Evolutionary conservation across 2,113 vertebrate genomes (phyloP).

Genomic region (Gavialis gangeticus): DNA sequence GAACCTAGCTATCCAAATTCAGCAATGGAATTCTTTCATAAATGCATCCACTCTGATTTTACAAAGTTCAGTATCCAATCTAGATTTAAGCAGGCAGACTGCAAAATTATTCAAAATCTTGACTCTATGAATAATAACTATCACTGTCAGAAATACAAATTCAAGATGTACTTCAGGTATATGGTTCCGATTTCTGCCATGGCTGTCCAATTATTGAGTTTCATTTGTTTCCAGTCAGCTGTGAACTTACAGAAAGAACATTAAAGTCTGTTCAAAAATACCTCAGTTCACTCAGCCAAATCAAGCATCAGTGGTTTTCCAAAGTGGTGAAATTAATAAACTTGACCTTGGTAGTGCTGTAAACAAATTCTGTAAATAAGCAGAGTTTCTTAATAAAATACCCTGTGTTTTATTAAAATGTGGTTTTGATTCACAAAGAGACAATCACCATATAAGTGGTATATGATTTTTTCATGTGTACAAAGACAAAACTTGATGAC

Average conservation of each 20-base stretch:
- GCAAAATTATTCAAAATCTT: constrained; percentile 23
- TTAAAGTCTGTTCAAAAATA: constrained; percentile 42
- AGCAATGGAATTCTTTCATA: neutral
- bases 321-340: constrained; percentile 50
- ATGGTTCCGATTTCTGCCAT: constrained; percentile 32
- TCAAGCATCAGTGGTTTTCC: constrained; percentile 41
- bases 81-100: neutral
- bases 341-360: neutral
- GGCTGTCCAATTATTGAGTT: constrained; percentile 33
- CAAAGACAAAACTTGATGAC: neutral
- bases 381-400: neutral
- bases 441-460: neutral
- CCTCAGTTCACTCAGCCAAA: constrained; percentile 27
- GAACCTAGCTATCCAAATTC: neutral
- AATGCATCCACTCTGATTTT: neutral
- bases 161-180: constrained; percentile 26
- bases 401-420: neutral
- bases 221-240: constrained; percentile 44
- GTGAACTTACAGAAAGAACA: constrained; percentile 51
- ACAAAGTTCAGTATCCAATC: neutral
- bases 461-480: neutral
- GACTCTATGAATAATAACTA: neutral
- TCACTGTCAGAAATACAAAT: constrained; percentile 31
- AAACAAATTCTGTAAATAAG: neutral
- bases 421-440: neutral